Base-by-base conservation (phyloP, 1,140 invertebrate genomes). In the Panagrolaimus sp. region DNA sequence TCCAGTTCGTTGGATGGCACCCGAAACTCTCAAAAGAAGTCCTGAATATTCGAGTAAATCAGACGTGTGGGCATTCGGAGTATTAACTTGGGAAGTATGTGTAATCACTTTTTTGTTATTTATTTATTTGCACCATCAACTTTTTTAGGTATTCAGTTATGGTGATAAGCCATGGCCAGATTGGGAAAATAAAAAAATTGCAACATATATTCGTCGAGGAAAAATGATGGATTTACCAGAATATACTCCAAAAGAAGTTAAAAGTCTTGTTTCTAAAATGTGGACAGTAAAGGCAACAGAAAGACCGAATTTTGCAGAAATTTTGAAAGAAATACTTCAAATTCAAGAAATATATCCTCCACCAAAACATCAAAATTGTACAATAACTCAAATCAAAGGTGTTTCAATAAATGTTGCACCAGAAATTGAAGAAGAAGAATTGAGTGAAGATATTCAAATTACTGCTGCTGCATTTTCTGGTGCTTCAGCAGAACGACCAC, bases 21-120 rank as follows among this genome's bases (percentile, higher is more conserved):
- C 94, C 0, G 95, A 98, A 84, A 92, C 93, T 0, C 84, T 97
- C 3, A 93, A 92, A 79, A 82, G 83, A 69, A 90, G 47, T 93
- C 88, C 92, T 78, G 88, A 93, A 23, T 96, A 95, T 81, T 95
- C 93, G 1, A 90, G 89, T 16, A 91, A 95, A 84, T 92, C 90
- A 76, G 93, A 97, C 84, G 92, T 96, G n/a, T 46, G 62, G 67
- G 9, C 61, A 27, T 64, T 38, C 14, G 67, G 93, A 94, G 0
- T 93, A 93, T 0, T 95, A 98, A 84, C 84, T 97, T 4, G 93
- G 92, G 79, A 82, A 84, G 71, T 90, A 63, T 93, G n/a, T n/a
- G 88, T 92, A 78, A 88, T 93, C 20, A 96, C 95, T 81, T 95
- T 93, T 3, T 63, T 46, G 13, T 68, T 38, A 4, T n/a, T n/a